Percentiles rank a stretch among this genome's conserved stretches.
phyloP scores from a whole-genome alignment of 2,888 invertebrate species.

The Oligia latruncula region DNA sequence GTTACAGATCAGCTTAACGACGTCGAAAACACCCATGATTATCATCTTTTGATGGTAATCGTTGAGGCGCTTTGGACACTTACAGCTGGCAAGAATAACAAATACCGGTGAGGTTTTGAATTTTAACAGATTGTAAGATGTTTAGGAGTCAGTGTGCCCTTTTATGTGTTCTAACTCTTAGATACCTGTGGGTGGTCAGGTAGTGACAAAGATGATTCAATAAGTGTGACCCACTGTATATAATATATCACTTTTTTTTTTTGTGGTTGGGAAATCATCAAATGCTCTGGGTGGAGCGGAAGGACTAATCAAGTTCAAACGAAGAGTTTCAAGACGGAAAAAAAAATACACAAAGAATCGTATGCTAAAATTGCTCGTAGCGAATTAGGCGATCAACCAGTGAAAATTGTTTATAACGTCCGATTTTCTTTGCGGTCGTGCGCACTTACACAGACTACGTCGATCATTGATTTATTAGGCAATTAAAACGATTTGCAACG shows the following conservation, averaged over 20 bases:
- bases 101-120: slow-evolving; percentile 87
- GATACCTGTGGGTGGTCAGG: slow-evolving; percentile 59
- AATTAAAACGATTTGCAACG: slow-evolving; percentile 44
- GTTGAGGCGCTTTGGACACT: slow-evolving; percentile 87
- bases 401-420: slow-evolving; percentile 26
- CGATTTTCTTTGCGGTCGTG: slow-evolving; percentile 40
- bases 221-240: slow-evolving; percentile 21
- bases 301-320: slow-evolving; percentile 24
- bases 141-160: slow-evolving; percentile 82
- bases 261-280: too few species aligned
- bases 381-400: slow-evolving; percentile 24
- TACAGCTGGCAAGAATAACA: slow-evolving; percentile 85
- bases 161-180: slow-evolving; percentile 74
- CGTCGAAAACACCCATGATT: slow-evolving; percentile 90
- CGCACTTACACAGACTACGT: slow-evolving; percentile 10
- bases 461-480: slow-evolving; percentile 33
- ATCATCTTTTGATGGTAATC: slow-evolving; percentile 90
- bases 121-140: slow-evolving; percentile 78
- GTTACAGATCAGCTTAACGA: slow-evolving; percentile 90
- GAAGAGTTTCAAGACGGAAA: background rate
- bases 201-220: slow-evolving; percentile 28
- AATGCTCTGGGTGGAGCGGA: too few species aligned
- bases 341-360: background rate
- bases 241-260: too few species aligned
- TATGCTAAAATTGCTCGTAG: slow-evolving; percentile 9